phyloP scores from a whole-genome alignment of 2,888 invertebrate species.

The Synanthedon vespiformis region DNA sequence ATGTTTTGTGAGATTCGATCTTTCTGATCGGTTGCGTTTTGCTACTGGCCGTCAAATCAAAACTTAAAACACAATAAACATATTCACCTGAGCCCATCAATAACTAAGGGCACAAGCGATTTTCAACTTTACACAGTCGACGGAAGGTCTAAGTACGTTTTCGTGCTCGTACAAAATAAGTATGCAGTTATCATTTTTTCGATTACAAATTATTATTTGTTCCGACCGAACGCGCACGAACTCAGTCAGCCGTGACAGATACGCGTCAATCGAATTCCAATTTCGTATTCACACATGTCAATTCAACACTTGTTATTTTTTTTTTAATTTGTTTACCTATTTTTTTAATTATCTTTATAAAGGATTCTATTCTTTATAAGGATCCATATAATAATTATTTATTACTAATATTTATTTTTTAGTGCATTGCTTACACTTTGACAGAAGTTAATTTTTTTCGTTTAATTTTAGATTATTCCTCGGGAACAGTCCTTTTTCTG shows the following conservation, averaged over 20 bases:
- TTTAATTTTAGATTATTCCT: no score
- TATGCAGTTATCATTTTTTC: constrained; percentile 9
- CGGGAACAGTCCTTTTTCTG: no score
- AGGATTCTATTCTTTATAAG: no score
- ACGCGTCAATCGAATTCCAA: constrained; percentile 44
- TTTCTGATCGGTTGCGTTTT: constrained; percentile 46
- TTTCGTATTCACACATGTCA: constrained; percentile 39
- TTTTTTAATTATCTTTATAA: not conserved
- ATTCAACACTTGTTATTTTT: constrained; percentile 22
- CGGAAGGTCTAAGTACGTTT: not conserved
- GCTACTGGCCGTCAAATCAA: constrained; percentile 42
- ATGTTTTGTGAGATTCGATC: constrained; percentile 48
- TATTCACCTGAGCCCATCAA: not conserved
- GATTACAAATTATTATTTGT: constrained; percentile 36
- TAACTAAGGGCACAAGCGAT: not conserved
- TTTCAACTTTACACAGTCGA: not conserved
- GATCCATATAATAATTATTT: no score
- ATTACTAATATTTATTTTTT: no score
- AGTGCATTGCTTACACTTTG: no score
- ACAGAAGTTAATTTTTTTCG: no score
- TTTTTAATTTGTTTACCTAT: constrained; percentile 4
- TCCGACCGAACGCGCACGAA: constrained; percentile 39
- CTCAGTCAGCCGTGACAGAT: constrained; percentile 30
- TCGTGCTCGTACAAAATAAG: not conserved
- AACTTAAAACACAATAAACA: constrained; percentile 6